Evolutionary conservation across 2,888 invertebrate species (phyloP).

Genomic region (Tiphia femorata): DNA sequence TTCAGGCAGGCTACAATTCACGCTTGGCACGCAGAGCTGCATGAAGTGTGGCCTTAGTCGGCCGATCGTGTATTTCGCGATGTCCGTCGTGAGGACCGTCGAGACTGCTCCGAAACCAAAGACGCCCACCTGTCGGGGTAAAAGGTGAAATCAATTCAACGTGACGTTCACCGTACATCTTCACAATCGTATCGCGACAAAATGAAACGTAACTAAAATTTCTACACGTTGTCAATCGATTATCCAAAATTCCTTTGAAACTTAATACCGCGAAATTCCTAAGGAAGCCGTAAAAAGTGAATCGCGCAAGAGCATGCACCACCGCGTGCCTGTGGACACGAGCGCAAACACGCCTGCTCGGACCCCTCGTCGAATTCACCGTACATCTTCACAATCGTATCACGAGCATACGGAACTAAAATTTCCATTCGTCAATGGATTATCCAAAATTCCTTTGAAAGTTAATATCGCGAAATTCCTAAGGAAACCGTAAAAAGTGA

Average conservation of each 20-base stretch:
- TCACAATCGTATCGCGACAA: too few species aligned
- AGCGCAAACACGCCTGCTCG: too few species aligned
- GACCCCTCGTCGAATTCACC: background rate
- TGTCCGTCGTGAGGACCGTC: slow-evolving; percentile 89
- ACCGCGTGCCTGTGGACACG: too few species aligned
- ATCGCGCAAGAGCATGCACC: background rate
- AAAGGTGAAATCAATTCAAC: slow-evolving; percentile 9
- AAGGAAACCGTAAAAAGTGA: background rate
- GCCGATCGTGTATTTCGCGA: slow-evolving; percentile 94
- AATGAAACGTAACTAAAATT: too few species aligned
- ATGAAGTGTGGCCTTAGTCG: slow-evolving; percentile 95
- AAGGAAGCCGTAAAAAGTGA: background rate
- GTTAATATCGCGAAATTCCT: too few species aligned
- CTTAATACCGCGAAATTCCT: too few species aligned
- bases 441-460: too few species aligned
- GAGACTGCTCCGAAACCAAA: slow-evolving; percentile 91
- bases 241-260: too few species aligned
- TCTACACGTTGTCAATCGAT: too few species aligned
- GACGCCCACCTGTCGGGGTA: slow-evolving; percentile 82
- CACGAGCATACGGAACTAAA: too few species aligned
- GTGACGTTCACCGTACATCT: background rate
- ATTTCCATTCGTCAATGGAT: too few species aligned
- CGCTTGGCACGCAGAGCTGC: slow-evolving; percentile 84
- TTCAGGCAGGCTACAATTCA: slow-evolving; percentile 73
- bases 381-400: too few species aligned